Evolutionary conservation across 2,888 invertebrate genomes (phyloP).

Genomic region (Emmelina monodactyla): DNA sequence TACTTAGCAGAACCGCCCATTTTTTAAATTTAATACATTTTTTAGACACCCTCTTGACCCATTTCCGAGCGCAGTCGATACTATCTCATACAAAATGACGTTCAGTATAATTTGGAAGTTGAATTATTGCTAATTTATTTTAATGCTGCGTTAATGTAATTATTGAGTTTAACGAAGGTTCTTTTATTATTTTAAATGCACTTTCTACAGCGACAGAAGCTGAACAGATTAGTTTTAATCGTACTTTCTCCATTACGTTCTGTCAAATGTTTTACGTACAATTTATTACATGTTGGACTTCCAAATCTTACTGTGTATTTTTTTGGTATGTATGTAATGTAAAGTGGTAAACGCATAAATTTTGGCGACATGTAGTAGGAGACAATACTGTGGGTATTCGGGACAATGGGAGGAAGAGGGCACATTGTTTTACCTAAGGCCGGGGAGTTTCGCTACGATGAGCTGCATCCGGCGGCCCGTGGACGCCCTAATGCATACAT

Average conservation of each 20-base stretch:
- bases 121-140: slow-evolving; percentile 21
- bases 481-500: background rate
- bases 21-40: slow-evolving; percentile 33
- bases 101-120: slow-evolving; percentile 29
- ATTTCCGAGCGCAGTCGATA: slow-evolving; percentile 37
- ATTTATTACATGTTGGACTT: background rate
- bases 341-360: background rate
- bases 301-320: no score
- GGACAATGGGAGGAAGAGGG: slow-evolving; percentile 58
- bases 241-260: background rate
- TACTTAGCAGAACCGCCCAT: slow-evolving; percentile 59
- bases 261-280: background rate
- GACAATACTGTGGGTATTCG: slow-evolving; percentile 12
- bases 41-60: slow-evolving; percentile 45
- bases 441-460: slow-evolving; percentile 66
- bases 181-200: background rate
- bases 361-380: background rate
- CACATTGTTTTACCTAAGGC: slow-evolving; percentile 47
- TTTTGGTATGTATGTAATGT: background rate
- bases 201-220: background rate
- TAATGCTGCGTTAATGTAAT: slow-evolving; percentile 23
- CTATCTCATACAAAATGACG: slow-evolving; percentile 24
- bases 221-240: background rate
- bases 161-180: slow-evolving; percentile 14
- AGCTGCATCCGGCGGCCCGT: slow-evolving; percentile 53